Evolutionary conservation across 2,888 invertebrate genomes (phyloP), one percentile per base, ranked within the genome.

Genomic region (Meliscaeva auricollis): DNA sequence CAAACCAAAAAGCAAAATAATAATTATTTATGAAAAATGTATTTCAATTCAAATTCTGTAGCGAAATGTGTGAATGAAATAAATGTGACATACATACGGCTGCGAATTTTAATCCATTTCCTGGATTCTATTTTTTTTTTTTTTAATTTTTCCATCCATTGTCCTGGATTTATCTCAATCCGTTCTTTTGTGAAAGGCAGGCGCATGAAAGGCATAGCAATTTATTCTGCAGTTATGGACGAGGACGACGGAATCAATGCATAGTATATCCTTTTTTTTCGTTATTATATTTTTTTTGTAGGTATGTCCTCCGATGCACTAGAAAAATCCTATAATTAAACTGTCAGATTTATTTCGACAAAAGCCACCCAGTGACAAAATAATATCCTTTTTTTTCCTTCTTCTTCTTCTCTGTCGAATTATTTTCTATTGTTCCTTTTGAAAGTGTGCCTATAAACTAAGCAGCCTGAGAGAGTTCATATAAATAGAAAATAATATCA

Each of bases 271-370:
- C 64, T 73, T 73, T 70, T 48, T 60, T 60, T 44, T 17, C 17
- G 1, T 17, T 58, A 1, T 35, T 17, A 13, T 13, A 17, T 35
- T 58, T 20, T 58, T 2, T 46, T n/a, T n/a, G n/a, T n/a, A n/a
- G n/a, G 15, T 8, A 8, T 46, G 8, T 46, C 6, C 11, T 9
- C 9, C 17, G 22, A 54, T 73, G 72, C 44, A 35, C 41, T 76
- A 30, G 50, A 52, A 60, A 58, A 26, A 54, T 20, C 35, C 69
- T 90, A 90, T 91, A 91, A 91, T 91, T 91, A 91, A 91, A 89
- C 89, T 91, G 91, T 91, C 91, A 89, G 91, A 91, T 91, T 64
- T 91, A 91, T 91, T 91, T 89, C 90, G 91, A 90, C 90, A 90
- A 58, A 38, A 89, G 88, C 79, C 88, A 87, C 87, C 89, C 87